Base-by-base conservation (phyloP, 23 tunicate species). In the Trididemnum clinides region DNA sequence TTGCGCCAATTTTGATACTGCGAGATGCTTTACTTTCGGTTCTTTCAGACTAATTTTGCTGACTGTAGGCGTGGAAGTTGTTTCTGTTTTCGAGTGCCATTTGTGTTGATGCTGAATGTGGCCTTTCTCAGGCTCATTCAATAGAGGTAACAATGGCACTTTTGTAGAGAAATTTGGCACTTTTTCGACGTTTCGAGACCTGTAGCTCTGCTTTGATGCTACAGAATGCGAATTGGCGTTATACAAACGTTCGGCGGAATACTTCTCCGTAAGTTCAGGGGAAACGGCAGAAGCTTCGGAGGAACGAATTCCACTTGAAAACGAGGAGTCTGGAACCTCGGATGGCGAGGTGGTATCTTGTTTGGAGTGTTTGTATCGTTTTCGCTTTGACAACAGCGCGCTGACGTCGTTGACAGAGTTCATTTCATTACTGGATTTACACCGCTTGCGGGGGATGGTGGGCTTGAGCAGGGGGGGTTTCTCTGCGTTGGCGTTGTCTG, bases 161-260 rank as follows among this genome's bases (percentile, higher is more conserved):
- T 78, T 78, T 2, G 20, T 2, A 2, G 22, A 20, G 28, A 7
- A 58, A 7, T 37, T 74, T 2, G 57, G 30, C 7, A 74, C 28
- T 39, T 74, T 74, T 37, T 74, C 80, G 33, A 44, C 57, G 71
- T 63, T n/a, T 63, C 12, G 71, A 15, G 71, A 63, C 71, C n/a
- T n/a, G n/a, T n/a, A n/a, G n/a, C n/a, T n/a, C n/a, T n/a, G n/a
- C n/a, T n/a, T n/a, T n/a, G n/a, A n/a, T n/a, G n/a, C n/a, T n/a
- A n/a, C n/a, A n/a, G n/a, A n/a, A n/a, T n/a, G n/a, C n/a, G n/a
- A n/a, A n/a, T n/a, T n/a, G n/a, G n/a, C n/a, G n/a, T n/a, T n/a
- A n/a, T n/a, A n/a, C n/a, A n/a, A n/a, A n/a, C n/a, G n/a, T n/a
- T n/a, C n/a, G n/a, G n/a, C n/a, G n/a, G n/a, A n/a, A n/a, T n/a